Evolutionary conservation across 1,140 invertebrate species (phyloP), one percentile per base, ranked within the genome.

Genomic region (Heterodera schachtii): DNA sequence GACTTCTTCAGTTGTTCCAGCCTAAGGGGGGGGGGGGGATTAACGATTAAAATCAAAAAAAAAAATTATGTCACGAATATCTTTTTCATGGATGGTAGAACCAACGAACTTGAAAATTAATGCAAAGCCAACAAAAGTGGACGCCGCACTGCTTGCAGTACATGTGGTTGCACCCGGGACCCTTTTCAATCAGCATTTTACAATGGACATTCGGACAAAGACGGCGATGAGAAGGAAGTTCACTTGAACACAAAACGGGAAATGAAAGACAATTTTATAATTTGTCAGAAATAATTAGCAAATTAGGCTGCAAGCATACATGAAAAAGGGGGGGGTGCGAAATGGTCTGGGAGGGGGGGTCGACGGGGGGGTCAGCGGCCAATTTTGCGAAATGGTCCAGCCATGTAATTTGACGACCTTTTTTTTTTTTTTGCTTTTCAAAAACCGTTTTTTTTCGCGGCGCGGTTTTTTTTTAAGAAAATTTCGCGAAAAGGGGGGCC

Each of bases 111-210:
- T 64, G 57, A 21, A 64, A 64, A 19, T n/a, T 64, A 64, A 64
- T 64, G 57, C 57, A 64, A 64, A 64, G 57, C 57, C 57, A 64
- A 64, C 57, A 64, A 64, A 64, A 64, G 16, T 64, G 57, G 16
- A 64, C 57, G 57, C 57, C 57, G 5, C 57, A 64, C 16, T 64
- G 57, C 5, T 64, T 64, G 57, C 57, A 64, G 57, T 19, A 64
- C 57, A 64, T 64, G 16, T 64, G 57, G 16, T 64, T 64, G 16
- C 57, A 64, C 5, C 57, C 57, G 19, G 57, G 57, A 11, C 57
- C 57, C 16, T 64, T 64, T 19, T 64, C 57, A 64, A 64, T 64
- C 4, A 64, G 57, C 57, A 64, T 64, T 64, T 64, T 64, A 19
- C 57, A 64, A 64, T 64, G 57, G 57, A 64, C 57, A 64, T 64